Conservation (phyloP, 92 coral and sea anemone species). For the Zoanthus sociatus region DNA sequence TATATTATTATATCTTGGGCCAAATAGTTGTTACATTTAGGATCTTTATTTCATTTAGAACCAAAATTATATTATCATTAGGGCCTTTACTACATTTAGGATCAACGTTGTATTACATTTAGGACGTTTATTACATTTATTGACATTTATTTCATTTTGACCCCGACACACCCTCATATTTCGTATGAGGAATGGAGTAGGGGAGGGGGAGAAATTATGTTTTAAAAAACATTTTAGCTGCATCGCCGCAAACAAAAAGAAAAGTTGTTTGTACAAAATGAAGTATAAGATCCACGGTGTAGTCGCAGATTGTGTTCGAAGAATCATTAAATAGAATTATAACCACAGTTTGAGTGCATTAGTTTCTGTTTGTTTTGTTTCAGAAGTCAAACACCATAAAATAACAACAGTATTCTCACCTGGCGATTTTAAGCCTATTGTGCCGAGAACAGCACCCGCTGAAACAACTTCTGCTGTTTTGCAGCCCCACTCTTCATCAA, state of each 20-base stretch:
- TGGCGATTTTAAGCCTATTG: neutral
- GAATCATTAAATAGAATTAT: neutral
- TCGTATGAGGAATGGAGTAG: neutral
- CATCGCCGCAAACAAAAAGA: neutral
- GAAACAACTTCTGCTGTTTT: neutral
- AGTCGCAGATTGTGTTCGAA: neutral
- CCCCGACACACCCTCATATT: too few species aligned
- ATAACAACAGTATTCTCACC: neutral
- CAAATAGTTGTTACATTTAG: too few species aligned
- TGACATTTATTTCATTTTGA: too few species aligned
- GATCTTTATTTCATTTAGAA: too few species aligned
- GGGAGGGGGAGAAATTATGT: neutral
- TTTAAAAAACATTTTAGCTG: neutral
- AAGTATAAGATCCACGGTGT: neutral
- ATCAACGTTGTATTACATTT: too few species aligned
- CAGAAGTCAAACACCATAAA: neutral
- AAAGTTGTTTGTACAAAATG: neutral
- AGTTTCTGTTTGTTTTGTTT: neutral
- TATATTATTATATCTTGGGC: too few species aligned
- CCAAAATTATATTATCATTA: too few species aligned
- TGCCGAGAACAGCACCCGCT: neutral
- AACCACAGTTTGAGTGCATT: neutral
- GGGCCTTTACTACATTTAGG: too few species aligned
- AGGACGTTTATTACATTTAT: too few species aligned
- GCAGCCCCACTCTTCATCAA: neutral